Conservation (phyloP, 2,113 vertebrate species). For the Thryonomys swinderianus region DNA sequence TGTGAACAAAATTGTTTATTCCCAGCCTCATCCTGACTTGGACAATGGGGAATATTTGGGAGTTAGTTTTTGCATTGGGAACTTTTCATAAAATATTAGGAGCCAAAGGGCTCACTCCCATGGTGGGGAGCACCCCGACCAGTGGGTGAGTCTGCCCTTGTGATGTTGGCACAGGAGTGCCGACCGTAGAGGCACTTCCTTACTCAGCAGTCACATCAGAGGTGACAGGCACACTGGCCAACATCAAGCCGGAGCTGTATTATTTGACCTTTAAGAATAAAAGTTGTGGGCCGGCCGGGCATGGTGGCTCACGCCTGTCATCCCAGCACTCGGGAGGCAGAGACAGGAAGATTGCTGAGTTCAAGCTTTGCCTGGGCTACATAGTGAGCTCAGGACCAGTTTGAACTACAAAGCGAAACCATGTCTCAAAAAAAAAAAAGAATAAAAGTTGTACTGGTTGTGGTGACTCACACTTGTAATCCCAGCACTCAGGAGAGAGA, state of each 20-base stretch:
- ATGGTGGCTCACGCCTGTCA: too few relatives aligned
- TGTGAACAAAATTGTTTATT: background rate
- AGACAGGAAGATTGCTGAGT: too few relatives aligned
- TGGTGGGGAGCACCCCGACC: background rate
- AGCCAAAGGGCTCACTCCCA: background rate
- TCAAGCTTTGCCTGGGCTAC: too few relatives aligned
- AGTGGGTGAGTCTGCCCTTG: background rate
- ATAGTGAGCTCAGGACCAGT: too few relatives aligned
- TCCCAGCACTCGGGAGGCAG: too few relatives aligned
- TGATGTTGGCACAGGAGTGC: background rate
- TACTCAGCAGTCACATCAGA: background rate
- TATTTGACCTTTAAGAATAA: constrained; percentile 16
- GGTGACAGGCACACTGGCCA: background rate
- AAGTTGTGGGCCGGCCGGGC: too few relatives aligned
- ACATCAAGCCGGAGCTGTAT: background rate
- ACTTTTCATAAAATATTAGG: background rate
- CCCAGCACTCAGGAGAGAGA: too few relatives aligned
- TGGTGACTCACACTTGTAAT: too few relatives aligned
- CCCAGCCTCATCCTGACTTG: background rate
- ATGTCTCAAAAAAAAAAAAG: too few relatives aligned
- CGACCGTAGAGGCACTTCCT: background rate
- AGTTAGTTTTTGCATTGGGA: background rate
- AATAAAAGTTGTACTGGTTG: too few relatives aligned
- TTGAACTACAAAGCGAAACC: too few relatives aligned
- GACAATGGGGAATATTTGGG: background rate